Evolutionary conservation across 2,113 vertebrate genomes (phyloP).

Genomic region (Bubo blakistoni): DNA sequence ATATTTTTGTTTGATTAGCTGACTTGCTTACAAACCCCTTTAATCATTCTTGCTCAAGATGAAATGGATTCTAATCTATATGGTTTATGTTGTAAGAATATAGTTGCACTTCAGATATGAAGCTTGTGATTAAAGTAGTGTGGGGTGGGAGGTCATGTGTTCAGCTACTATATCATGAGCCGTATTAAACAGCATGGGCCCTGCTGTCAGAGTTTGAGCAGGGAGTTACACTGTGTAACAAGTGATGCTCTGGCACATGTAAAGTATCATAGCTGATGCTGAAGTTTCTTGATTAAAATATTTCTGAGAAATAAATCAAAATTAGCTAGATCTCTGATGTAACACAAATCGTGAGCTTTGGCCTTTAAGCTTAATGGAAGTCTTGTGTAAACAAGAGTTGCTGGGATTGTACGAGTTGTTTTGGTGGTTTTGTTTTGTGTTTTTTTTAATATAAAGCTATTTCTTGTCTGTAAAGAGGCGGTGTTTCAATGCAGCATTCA

Average conservation of each 20-base stretch:
- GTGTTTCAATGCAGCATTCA: background rate
- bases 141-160: background rate
- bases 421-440: background rate
- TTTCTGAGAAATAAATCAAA: background rate
- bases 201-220: background rate
- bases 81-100: background rate
- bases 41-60: background rate
- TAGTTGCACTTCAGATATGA: background rate
- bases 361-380: background rate
- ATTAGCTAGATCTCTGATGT: background rate
- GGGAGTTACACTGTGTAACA: background rate
- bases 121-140: background rate
- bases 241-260: fast-evolving
- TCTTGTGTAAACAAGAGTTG: background rate
- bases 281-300: background rate
- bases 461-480: background rate
- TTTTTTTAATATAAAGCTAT: background rate
- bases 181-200: background rate
- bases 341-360: background rate
- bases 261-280: background rate
- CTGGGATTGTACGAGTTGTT: background rate
- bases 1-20: background rate
- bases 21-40: background rate
- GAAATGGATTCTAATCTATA: background rate
- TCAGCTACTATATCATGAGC: background rate